Evolutionary conservation across 1,140 invertebrate genomes (phyloP).

Genomic region (Zaprionus taronus): DNA sequence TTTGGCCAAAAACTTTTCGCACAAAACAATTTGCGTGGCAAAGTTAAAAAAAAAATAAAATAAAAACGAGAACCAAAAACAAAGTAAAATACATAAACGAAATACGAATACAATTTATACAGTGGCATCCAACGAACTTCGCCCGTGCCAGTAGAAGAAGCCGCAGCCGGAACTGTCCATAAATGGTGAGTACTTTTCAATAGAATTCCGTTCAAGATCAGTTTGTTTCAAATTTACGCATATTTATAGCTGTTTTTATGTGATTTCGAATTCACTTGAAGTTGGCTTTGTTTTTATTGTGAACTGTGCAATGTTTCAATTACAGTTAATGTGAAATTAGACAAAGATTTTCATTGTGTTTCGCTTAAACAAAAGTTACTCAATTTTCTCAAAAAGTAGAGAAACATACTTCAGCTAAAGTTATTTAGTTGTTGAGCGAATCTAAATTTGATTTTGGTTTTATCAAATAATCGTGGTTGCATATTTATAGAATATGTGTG

Average conservation of each 20-base stretch:
- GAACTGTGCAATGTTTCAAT: no score
- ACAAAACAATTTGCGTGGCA: constrained; percentile 22
- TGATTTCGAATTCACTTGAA: no score
- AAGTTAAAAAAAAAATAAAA: neutral
- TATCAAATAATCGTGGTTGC: no score
- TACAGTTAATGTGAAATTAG: no score
- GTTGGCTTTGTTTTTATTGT: no score
- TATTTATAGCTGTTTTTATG: neutral
- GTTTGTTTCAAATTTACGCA: neutral
- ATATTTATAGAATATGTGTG: no score
- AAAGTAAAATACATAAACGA: constrained; percentile 1
- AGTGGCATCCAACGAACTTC: neutral
- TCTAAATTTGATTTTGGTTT: no score
- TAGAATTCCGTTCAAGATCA: neutral
- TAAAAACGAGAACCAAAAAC: neutral
- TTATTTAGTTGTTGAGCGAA: no score
- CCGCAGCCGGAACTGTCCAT: neutral
- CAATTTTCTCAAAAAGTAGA: no score
- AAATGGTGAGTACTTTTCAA: constrained; percentile 28
- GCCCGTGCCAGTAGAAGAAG: neutral
- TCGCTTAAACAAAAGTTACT: no score
- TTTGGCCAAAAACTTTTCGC: constrained; percentile 26
- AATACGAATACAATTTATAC: constrained; percentile 9
- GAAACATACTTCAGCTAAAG: no score
- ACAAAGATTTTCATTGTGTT: no score